phyloP scores from a whole-genome alignment of 2,888 invertebrate genomes.

The Ligdia adustata region DNA sequence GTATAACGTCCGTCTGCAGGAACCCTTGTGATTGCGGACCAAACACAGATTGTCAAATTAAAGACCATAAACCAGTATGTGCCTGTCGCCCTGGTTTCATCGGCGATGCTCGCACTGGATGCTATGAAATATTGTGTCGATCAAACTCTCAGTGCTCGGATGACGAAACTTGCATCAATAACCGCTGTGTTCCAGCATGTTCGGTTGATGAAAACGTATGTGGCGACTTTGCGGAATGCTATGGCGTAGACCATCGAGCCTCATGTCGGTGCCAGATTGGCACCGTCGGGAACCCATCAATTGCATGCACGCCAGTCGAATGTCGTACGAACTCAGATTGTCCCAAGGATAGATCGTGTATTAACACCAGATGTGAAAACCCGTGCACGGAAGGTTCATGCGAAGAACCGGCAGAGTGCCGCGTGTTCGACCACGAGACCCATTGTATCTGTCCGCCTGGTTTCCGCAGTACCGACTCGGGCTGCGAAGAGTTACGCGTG shows the following conservation, averaged over 20 bases:
- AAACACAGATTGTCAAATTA: slow-evolving; percentile 92
- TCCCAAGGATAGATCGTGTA: slow-evolving; percentile 90
- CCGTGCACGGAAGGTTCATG: slow-evolving; percentile 90
- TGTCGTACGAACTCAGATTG: slow-evolving; percentile 93
- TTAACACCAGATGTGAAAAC: slow-evolving; percentile 90
- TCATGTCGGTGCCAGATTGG: slow-evolving; percentile 93
- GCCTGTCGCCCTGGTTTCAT: slow-evolving; percentile 92
- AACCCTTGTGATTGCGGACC: slow-evolving; percentile 94
- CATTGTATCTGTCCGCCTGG: slow-evolving; percentile 93
- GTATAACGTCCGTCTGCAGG: slow-evolving; percentile 90
- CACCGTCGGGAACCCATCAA: slow-evolving; percentile 91
- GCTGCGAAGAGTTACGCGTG: slow-evolving; percentile 84
- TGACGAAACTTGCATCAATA: slow-evolving; percentile 92
- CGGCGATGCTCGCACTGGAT: slow-evolving; percentile 93
- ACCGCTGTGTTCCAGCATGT: slow-evolving; percentile 92
- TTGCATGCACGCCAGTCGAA: slow-evolving; percentile 91
- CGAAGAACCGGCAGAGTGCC: slow-evolving; percentile 89
- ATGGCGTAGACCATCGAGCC: slow-evolving; percentile 91
- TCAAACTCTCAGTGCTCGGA: slow-evolving; percentile 91
- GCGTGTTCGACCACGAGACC: slow-evolving; percentile 89
- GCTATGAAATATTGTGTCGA: slow-evolving; percentile 89
- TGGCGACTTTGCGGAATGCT: slow-evolving; percentile 91
- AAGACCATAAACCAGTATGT: slow-evolving; percentile 94
- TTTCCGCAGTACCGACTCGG: slow-evolving; percentile 85
- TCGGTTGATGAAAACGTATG: slow-evolving; percentile 88